phyloP scores from a whole-genome alignment of 1,140 invertebrate genomes.

The Panulirus ornatus region DNA sequence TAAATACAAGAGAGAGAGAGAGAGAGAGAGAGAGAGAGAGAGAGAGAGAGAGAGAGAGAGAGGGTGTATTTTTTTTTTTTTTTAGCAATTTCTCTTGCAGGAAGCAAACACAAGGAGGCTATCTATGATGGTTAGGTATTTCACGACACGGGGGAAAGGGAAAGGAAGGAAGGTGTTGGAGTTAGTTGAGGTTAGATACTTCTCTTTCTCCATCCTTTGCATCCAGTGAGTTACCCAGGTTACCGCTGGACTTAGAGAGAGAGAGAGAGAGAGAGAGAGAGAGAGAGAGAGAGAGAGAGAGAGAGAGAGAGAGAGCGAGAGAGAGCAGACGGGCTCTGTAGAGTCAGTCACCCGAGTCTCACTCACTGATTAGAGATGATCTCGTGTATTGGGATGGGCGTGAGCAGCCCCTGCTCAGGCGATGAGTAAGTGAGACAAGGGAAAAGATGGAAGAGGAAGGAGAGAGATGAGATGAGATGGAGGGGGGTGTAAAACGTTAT shows the following conservation, averaged over 20 bases:
- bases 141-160: background rate
- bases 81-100: background rate
- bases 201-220: no score
- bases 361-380: no score
- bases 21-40: constrained; percentile 55
- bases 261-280: no score
- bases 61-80: background rate
- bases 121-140: background rate
- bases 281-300: background rate
- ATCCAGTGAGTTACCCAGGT: no score
- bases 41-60: constrained; percentile 51
- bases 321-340: no score
- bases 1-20: constrained; percentile 47
- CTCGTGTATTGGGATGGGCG: no score
- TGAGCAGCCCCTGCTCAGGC: no score
- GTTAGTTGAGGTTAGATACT: background rate
- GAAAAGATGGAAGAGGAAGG: background rate
- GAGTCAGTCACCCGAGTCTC: no score
- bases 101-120: background rate
- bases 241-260: no score
- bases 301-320: background rate
- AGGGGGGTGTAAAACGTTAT: background rate
- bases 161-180: background rate
- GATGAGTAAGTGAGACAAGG: no score
- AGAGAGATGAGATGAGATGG: background rate